Evolutionary conservation across 2,888 invertebrate species (phyloP), one percentile per base, ranked within the genome.

Genomic region (Synanthedon tipuliformis): DNA sequence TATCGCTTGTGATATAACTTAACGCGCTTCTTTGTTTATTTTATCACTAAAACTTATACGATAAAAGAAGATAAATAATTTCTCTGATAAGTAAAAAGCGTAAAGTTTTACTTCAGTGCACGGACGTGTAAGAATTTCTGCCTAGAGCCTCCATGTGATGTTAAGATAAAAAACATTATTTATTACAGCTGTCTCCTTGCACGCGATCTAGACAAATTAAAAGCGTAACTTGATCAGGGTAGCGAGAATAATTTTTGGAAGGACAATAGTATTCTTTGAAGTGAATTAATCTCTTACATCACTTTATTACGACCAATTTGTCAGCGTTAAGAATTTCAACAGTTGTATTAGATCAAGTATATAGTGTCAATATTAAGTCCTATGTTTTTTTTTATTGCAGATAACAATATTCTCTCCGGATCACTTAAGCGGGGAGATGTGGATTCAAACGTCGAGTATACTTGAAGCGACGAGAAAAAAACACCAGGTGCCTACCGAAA

Each of bases 201-300:
- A 82, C 75, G 83, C 81, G 75, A 81, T 81, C 81, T 82, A 79
- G 81, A 86, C 83, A 83, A 86, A 86, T 84, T 82, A 80, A 81
- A 77, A 66, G 67, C 64, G 85, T 82, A 84, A 86, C 82, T 71
- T 82, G 85, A 85, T 81, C 78, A 69, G 69, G 63, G 65, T 65
- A 68, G 63, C 61, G 64, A 59, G 67, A 65, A 67, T 73, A 68
- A 66, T 66, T 73, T 75, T 73, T 65, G 67, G 73, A 74, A 65
- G 62, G 62, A 64, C 62, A 62, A 59, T 53, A 69, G 73, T 71
- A 64, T 70, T 71, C 69, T 64, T 60, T 69, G 69, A 69, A 67
- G 55, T 59, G 59, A 68, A 67, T 68, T 65, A 65, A 67, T 51
- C 13, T 50, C 13, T 34, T 34, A 45, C 45, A 45, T 13, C 45